Conservation (phyloP, 1,140 invertebrate species). For the Zaprionus inermis region DNA sequence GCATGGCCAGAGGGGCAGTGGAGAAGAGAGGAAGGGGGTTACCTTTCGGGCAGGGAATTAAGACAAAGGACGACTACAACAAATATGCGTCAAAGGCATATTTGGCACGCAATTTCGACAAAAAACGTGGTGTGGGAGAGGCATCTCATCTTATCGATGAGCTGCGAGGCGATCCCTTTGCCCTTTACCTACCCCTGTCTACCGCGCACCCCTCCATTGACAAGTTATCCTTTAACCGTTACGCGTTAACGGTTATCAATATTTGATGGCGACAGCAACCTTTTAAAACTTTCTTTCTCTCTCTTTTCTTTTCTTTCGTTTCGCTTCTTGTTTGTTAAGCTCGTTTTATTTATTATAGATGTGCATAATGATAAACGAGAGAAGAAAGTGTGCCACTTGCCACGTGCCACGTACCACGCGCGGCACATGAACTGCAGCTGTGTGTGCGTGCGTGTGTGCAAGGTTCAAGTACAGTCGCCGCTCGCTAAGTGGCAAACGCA, state of each 20-base stretch:
- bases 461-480: too few relatives aligned
- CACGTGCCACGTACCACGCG: not conserved
- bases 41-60: constrained; percentile 50
- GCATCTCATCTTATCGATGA: constrained; percentile 64
- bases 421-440: constrained; percentile 3
- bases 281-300: constrained; percentile 48
- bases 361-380: constrained; percentile 33
- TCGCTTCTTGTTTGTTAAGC: constrained; percentile 22
- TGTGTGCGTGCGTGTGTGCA: not conserved
- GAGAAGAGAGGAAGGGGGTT: constrained; percentile 9
- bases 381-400: constrained; percentile 16
- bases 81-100: constrained; percentile 77
- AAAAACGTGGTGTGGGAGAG: not conserved
- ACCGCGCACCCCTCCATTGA: not conserved
- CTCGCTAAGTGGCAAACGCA: not conserved
- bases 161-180: constrained; percentile 66
- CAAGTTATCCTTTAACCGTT: constrained; percentile 49
- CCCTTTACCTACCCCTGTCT: not conserved
- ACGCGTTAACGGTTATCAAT: constrained; percentile 66
- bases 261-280: constrained; percentile 61
- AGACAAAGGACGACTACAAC: constrained; percentile 68
- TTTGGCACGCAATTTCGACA: constrained; percentile 68
- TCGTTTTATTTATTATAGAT: constrained; percentile 51
- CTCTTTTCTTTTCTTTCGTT: not conserved
- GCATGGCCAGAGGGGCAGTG: too few relatives aligned